Percentiles rank a stretch among this genome's conserved stretches.
Evolutionary conservation across 2,113 vertebrate genomes (phyloP).

Genomic region (Struthio camelus): DNA sequence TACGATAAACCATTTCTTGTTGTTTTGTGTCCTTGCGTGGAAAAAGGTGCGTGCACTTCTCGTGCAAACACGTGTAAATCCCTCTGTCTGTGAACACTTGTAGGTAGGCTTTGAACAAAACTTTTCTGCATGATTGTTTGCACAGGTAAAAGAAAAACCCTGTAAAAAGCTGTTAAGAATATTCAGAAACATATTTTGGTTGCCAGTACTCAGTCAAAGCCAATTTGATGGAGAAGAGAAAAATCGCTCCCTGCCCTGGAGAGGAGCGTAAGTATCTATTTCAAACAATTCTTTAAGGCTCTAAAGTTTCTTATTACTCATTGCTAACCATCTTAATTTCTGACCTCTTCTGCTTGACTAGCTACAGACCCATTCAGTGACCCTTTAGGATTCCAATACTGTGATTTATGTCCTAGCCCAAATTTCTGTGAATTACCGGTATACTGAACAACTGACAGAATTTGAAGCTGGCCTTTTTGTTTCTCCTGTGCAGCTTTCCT

Average conservation of each 20-base stretch:
- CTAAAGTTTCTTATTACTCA: slow-evolving; percentile 63
- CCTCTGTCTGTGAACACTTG: background rate
- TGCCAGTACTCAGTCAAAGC: background rate
- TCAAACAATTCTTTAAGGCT: slow-evolving; percentile 45
- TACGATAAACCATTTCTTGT: background rate
- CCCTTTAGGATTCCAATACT: slow-evolving; percentile 67
- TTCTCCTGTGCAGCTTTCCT: background rate
- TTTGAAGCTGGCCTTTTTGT: background rate
- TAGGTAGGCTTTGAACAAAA: background rate
- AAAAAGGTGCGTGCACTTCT: background rate
- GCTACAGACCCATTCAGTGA: slow-evolving; percentile 63
- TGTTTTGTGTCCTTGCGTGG: background rate
- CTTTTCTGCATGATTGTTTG: background rate
- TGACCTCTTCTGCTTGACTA: slow-evolving; percentile 75
- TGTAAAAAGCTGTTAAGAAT: background rate
- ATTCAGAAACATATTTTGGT: background rate
- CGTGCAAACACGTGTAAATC: background rate
- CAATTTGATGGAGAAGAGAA: slow-evolving; percentile 21
- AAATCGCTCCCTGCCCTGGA: background rate
- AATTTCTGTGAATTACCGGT: slow-evolving; percentile 49
- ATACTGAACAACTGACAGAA: background rate
- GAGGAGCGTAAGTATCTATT: slow-evolving; percentile 56
- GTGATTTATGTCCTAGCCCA: slow-evolving; percentile 61
- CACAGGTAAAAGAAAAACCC: background rate
- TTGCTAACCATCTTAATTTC: slow-evolving; percentile 72